A percentile compares a stretch with the other conserved stretches of the same genome.
These are phyloP conservation scores for Cecidostiba fungosa DNA, from an alignment of 2,888 invertebrate genomes.

Conservation along the genomic window DNA sequence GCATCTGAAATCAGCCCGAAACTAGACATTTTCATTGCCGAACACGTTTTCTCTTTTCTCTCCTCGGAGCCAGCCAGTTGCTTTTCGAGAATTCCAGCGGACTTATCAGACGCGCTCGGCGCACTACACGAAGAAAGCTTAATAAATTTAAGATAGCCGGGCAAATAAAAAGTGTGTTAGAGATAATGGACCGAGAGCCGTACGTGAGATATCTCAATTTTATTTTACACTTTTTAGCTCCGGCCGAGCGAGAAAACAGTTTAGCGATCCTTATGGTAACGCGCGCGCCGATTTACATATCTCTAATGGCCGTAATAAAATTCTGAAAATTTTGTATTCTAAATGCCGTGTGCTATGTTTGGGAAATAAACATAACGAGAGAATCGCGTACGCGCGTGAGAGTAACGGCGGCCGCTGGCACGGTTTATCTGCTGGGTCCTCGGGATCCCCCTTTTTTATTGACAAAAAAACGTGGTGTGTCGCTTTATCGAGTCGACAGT, in stretches of 20 bases:
- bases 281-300: conserved; percentile 56
- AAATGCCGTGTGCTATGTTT: conserved; percentile 18
- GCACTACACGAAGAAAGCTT: conserved; percentile 44
- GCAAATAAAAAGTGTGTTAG: conserved; percentile 44
- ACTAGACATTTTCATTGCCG: neutral
- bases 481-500: conserved; percentile 59
- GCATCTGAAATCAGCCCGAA: neutral
- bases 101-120: conserved; percentile 26
- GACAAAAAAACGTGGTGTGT: neutral
- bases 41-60: conserved; percentile 22
- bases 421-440: conserved; percentile 31
- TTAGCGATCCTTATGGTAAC: conserved; percentile 34
- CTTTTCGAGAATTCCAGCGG: neutral
- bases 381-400: neutral
- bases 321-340: conserved; percentile 55
- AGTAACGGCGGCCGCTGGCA: neutral
- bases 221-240: conserved; percentile 23
- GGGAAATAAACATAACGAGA: neutral
- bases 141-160: conserved; percentile 49
- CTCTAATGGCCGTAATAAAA: conserved; percentile 52
- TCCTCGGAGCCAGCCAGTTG: neutral
- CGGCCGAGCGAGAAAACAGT: conserved; percentile 22
- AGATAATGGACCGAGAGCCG: conserved; percentile 31
- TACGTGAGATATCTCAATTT: conserved; percentile 54
- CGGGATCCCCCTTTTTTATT: neutral